Evolutionary conservation across 2,113 vertebrate genomes (phyloP), one percentile per base, ranked within the genome.

Genomic region (Cairina moschata): DNA sequence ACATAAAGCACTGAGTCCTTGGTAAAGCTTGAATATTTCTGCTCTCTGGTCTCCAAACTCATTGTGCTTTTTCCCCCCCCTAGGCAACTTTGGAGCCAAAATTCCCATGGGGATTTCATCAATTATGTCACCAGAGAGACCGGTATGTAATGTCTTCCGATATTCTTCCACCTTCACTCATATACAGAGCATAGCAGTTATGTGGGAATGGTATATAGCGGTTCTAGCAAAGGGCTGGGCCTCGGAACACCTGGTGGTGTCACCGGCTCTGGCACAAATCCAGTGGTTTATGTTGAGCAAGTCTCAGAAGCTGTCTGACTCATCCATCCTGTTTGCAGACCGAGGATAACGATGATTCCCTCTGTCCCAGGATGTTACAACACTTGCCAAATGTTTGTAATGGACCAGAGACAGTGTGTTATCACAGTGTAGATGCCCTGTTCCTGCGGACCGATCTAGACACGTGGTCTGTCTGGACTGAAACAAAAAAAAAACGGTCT

Each of bases 51-150:
- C 34, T 60, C 8, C 54, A 58, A 32, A 31, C 40, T 95, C 58
- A 73, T 8, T 66, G 77, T 69, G 46, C 68, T 91, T 31, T 14
- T 86, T 92, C 52, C 42, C 44, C 44, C 44, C 46, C 9, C 32
- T 32, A 98, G 98, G 97, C 87, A 97, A 86, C 59, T 95, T 88
- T 23, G 68, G 97, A 68, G 83, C 90, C 90, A 96, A 76, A 77
- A 96, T 96, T n/a, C 94, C 97, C 50, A 83, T 95, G 65, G 93
- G 96, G 12, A 97, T 98, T 91, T 97, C 96, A 40, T 97, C 97
- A 15, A 95, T 97, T 20, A 92, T 97, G 93, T 95, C 97, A 25
- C 83, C 95, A 0, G 83, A 97, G 78, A 98, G 91, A 62, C 97
- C 90, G 56, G 97, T 98, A 93, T 23, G 98, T 97, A n/a, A 28